Percentiles rank a stretch among this genome's conserved stretches.
These are phyloP conservation scores for Eubasilissa regina DNA, from an alignment of 1,140 invertebrate species.

Conservation along the genomic window DNA sequence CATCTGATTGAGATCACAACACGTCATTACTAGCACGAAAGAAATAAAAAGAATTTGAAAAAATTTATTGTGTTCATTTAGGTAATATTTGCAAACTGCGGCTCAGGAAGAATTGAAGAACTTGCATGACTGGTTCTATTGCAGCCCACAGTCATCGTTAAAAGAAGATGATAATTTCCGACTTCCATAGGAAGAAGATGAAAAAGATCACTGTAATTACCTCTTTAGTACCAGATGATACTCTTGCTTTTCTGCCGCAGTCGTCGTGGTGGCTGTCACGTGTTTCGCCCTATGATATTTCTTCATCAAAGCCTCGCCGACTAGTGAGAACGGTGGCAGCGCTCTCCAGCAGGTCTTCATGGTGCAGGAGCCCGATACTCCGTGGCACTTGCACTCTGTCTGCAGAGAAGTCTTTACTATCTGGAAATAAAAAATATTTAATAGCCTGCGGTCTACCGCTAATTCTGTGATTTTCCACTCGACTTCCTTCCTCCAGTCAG, in stretches of 20 bases:
- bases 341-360: conserved; percentile 96
- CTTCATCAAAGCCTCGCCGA: conserved; percentile 87
- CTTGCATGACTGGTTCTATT: too few species aligned
- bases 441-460: too few species aligned
- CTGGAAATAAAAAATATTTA: conserved; percentile 72
- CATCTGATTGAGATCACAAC: too few species aligned
- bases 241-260: conserved; percentile 67
- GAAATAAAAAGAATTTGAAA: too few species aligned
- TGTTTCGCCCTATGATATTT: conserved; percentile 88
- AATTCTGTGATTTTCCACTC: too few species aligned
- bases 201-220: conserved; percentile 60
- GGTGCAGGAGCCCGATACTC: conserved; percentile 95
- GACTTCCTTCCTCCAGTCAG: too few species aligned
- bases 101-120: too few species aligned
- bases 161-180: too few species aligned
- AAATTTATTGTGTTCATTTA: too few species aligned
- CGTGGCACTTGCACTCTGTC: conserved; percentile 96
- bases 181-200: background rate
- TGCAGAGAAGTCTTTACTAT: conserved; percentile 86
- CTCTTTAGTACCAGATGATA: conserved; percentile 71
- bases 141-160: too few species aligned
- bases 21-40: too few species aligned
- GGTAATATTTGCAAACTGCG: too few species aligned
- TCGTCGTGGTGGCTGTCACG: conserved; percentile 72
- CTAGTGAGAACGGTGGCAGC: conserved; percentile 86